Conservation (phyloP, 2,797 vertebrate species). For the Nasua narica region DNA sequence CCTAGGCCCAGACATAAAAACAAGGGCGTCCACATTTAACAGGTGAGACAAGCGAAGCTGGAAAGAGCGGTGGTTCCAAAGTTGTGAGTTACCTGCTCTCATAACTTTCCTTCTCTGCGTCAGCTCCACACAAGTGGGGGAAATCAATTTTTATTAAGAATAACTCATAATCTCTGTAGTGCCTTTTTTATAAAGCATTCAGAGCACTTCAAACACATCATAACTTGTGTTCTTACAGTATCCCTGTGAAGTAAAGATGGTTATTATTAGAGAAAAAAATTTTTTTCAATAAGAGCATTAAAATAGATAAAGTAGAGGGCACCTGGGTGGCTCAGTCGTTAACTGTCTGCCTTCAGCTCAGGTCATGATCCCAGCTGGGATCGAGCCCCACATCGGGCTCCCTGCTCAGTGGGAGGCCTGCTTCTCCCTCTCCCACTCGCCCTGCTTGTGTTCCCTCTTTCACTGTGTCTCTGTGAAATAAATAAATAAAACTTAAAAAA, state of each 20-base stretch:
- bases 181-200: neutral
- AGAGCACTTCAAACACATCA: neutral
- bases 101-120: neutral
- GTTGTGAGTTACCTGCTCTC: neutral
- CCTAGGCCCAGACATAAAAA: neutral
- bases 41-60: neutral
- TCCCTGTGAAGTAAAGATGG: neutral
- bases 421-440: too few relatives aligned
- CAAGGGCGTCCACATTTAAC: neutral
- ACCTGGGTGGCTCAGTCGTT: too few relatives aligned
- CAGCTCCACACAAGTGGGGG: neutral
- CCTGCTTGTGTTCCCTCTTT: too few relatives aligned
- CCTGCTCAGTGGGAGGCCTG: too few relatives aligned
- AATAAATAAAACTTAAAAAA: too few relatives aligned
- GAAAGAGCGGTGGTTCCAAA: neutral
- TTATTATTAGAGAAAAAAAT: constrained; percentile 2
- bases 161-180: neutral
- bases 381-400: too few relatives aligned
- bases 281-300: neutral
- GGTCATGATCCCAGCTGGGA: too few relatives aligned
- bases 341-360: too few relatives aligned
- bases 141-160: neutral
- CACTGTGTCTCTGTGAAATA: too few relatives aligned
- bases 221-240: neutral
- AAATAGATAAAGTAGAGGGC: neutral